phyloP scores from a whole-genome alignment of 2,888 invertebrate species.

The Cephus pulcher region DNA sequence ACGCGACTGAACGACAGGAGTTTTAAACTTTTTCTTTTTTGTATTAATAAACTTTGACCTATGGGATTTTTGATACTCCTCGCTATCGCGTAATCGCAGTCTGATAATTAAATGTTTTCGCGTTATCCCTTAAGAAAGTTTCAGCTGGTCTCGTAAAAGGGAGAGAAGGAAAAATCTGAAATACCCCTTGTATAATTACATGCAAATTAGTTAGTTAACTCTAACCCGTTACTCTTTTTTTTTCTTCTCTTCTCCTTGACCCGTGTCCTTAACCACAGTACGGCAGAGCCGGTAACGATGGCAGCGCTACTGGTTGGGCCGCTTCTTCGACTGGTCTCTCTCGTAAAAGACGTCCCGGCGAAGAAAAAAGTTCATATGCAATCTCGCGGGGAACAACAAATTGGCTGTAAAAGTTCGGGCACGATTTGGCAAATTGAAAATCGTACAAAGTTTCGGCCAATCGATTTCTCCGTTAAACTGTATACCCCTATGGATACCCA shows the following conservation, averaged over 20 bases:
- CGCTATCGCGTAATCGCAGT: too few species aligned
- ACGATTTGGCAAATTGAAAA: slow-evolving; percentile 9
- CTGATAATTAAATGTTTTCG: too few species aligned
- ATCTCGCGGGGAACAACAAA: slow-evolving; percentile 27
- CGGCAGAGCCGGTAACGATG: slow-evolving; percentile 7
- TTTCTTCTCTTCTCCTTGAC: neutral
- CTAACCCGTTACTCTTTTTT: slow-evolving; percentile 14
- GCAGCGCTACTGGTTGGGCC: neutral
- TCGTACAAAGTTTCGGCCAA: slow-evolving; percentile 8
- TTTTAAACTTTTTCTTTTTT: too few species aligned
- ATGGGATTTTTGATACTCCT: too few species aligned
- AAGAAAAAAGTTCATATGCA: slow-evolving; percentile 8
- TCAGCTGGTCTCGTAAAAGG: too few species aligned
- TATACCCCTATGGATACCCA: too few species aligned
- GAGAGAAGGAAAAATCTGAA: too few species aligned
- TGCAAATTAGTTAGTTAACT: slow-evolving; percentile 35
- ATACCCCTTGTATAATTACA: slow-evolving; percentile 13
- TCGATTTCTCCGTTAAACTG: too few species aligned
- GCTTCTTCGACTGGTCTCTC: slow-evolving; percentile 7
- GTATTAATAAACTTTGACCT: too few species aligned
- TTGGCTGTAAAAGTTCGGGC: slow-evolving; percentile 26
- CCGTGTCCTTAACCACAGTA: neutral
- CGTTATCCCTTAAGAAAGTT: too few species aligned
- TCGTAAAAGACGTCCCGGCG: neutral
- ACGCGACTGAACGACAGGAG: too few species aligned